Evolutionary conservation across 2,888 invertebrate species (phyloP).

Genomic region (Drosophila falleni): DNA sequence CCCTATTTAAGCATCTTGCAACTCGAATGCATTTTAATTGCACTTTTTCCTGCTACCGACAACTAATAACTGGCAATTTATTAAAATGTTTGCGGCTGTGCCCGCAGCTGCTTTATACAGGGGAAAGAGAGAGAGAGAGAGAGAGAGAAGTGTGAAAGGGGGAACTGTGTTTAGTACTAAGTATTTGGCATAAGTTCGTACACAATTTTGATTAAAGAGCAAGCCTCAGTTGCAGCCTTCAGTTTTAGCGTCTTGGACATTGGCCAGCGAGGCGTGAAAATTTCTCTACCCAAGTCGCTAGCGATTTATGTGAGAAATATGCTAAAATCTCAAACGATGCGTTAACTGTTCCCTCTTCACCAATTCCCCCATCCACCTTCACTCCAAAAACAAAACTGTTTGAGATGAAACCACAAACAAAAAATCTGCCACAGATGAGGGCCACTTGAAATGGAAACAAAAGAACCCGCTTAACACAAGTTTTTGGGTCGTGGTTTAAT

Average conservation of each 20-base stretch:
- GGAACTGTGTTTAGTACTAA: conserved; percentile 30
- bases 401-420: conserved; percentile 42
- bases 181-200: conserved; percentile 59
- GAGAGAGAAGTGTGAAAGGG: neutral
- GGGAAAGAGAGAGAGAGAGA: neutral
- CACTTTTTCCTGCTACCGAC: conserved; percentile 72
- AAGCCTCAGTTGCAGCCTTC: conserved; percentile 23
- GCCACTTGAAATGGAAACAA: conserved; percentile 40
- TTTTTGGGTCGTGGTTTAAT: conserved; percentile 10
- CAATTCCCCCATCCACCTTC: neutral
- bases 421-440: conserved; percentile 48
- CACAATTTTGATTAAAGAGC: conserved; percentile 61
- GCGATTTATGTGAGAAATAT: conserved; percentile 80
- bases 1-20: neutral
- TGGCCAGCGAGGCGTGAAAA: conserved; percentile 72
- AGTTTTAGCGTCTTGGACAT: conserved; percentile 42
- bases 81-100: conserved; percentile 67
- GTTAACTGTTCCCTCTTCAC: conserved; percentile 18
- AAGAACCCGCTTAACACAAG: conserved; percentile 43
- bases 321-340: conserved; percentile 76
- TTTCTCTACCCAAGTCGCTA: conserved; percentile 74
- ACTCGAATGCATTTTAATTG: conserved; percentile 75
- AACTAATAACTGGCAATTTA: conserved; percentile 77
- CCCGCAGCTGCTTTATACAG: neutral
- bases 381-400: conserved; percentile 38